phyloP scores from a whole-genome alignment of 2,113 vertebrate genomes.

The Coracopsis vasa region DNA sequence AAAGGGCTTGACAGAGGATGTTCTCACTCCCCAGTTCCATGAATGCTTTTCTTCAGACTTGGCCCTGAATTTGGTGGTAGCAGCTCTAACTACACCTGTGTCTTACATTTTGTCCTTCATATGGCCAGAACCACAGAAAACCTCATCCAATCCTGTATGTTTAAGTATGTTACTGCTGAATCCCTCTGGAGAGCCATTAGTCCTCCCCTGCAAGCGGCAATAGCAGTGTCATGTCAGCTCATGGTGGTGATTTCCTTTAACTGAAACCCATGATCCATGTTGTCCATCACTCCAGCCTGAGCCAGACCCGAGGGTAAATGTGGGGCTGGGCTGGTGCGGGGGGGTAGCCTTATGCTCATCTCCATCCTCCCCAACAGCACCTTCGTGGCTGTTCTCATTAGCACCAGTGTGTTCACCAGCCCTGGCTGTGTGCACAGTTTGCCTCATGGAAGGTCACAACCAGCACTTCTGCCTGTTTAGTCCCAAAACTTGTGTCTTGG shows the following conservation, averaged over 20 bases:
- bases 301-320: neutral
- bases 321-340: neutral
- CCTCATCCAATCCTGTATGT: neutral
- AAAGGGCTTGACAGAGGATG: neutral
- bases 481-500: neutral
- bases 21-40: neutral
- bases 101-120: neutral
- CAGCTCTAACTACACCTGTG: neutral
- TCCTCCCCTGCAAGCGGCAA: neutral
- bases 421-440: neutral
- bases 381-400: rapidly evolving
- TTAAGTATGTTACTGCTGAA: neutral
- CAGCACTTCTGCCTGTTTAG: neutral
- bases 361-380: rapidly evolving
- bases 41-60: neutral
- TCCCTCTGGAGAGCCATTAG: neutral
- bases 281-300: neutral
- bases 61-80: neutral
- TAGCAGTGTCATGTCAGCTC: neutral
- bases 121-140: neutral
- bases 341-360: neutral
- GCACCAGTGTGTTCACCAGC: neutral
- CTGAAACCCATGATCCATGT: rapidly evolving
- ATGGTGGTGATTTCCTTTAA: neutral
- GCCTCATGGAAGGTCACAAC: neutral